phyloP scores from a whole-genome alignment of 1,140 invertebrate species.

The Diploscapter pachys region DNA sequence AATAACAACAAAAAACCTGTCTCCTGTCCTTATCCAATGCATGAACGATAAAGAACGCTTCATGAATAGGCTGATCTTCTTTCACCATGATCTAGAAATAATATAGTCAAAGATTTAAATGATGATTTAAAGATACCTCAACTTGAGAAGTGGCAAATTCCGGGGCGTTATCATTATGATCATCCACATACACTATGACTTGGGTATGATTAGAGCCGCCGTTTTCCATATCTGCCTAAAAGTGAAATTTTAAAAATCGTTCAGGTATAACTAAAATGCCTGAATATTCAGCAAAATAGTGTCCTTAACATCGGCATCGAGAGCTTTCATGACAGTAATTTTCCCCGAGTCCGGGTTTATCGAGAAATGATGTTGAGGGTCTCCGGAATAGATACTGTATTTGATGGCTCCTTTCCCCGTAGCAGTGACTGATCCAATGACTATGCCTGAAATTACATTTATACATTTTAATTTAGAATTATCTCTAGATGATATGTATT shows the following conservation, averaged over 20 bases:
- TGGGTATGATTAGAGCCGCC: slow-evolving; percentile 63
- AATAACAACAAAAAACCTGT: slow-evolving; percentile 55
- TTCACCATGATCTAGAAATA: slow-evolving; percentile 79
- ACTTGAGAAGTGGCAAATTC: slow-evolving; percentile 69
- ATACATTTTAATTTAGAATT: no score
- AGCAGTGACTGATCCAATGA: no score
- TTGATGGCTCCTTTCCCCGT: no score
- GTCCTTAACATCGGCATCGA: slow-evolving; percentile 61
- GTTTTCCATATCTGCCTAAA: slow-evolving; percentile 18
- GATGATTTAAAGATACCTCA: no score
- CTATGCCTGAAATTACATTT: no score
- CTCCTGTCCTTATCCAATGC: slow-evolving; percentile 78
- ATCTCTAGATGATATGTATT: no score
- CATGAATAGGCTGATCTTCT: slow-evolving; percentile 69
- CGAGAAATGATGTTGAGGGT: slow-evolving; percentile 48
- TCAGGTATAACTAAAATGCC: slow-evolving; percentile 8
- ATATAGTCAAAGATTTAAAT: slow-evolving; percentile 54
- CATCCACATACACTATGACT: slow-evolving; percentile 69
- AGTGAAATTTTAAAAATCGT: slow-evolving; percentile 11
- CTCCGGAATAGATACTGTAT: slow-evolving; percentile 55
- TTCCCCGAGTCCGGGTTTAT: slow-evolving; percentile 56
- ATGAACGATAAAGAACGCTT: slow-evolving; percentile 64
- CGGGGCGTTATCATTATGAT: slow-evolving; percentile 88
- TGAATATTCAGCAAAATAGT: slow-evolving; percentile 41
- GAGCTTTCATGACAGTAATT: slow-evolving; percentile 55